Base-by-base conservation (phyloP, 1,140 invertebrate genomes). In the Ceratina australensis region DNA sequence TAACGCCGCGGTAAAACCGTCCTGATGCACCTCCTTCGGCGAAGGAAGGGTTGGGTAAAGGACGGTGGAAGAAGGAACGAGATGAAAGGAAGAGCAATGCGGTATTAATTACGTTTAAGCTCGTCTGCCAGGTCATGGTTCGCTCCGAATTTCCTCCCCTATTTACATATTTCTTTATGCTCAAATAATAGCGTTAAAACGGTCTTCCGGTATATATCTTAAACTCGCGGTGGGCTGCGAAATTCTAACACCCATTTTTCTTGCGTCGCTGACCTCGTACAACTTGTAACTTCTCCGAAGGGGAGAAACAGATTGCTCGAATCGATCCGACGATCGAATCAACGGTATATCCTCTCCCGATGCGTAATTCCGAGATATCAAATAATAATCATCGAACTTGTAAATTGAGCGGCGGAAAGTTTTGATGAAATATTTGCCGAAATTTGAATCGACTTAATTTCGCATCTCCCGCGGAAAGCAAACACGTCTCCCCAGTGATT, bases 1-100 rank as follows among this genome's bases (percentile, higher is more conserved):
- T 83, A 83, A 78, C 76, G 60, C 71, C 81, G 66, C 16, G 52
- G 82, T 83, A 83, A 83, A 83, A 83, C 72, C 82, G 59, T 54
- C 66, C 71, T 81, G 80, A 81, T 83, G 82, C 81, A 83, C 60
- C 68, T 72, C 42, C 69, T 57, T 33, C 20, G 49, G 3, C 10
- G 69, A 77, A 60, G 59, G 33, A 22, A 64, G 73, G 49, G 33
- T 49, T 42, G 42, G 60, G 10, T 13, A 49, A 33, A 50, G 60
- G 76, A 57, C 15, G 68, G 60, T 15, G 47, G 20, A 1, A 12
- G 47, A 49, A 50, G 28, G 52, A 18, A 33, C 24, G 49, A 66
- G 54, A n/a, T 54, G 57, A 77, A 77, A 77, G 74, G 74, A 52
- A 22, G 57, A 71, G 74, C 66, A 47, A 61, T 63, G 47, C 24